phyloP scores from a whole-genome alignment of 2,888 invertebrate species.

The Amphimallon solstitiale region DNA sequence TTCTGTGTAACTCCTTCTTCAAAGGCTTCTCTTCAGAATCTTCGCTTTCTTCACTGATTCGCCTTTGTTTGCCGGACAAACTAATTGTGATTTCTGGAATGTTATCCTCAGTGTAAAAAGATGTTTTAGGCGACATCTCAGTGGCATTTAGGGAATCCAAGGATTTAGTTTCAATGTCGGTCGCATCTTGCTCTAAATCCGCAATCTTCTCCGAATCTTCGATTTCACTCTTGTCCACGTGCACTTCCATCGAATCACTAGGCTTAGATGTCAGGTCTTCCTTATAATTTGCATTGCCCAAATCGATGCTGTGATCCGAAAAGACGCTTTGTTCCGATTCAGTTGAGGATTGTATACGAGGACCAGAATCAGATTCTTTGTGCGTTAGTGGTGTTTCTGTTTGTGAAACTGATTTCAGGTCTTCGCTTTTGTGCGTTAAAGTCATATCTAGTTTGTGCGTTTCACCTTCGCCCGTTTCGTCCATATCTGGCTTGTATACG shows the following conservation, averaged over 20 bases:
- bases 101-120: constrained; percentile 50
- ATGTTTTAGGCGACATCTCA: constrained; percentile 52
- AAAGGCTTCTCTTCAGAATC: constrained; percentile 51
- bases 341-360: constrained; percentile 50
- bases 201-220: constrained; percentile 65
- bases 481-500: constrained; percentile 15
- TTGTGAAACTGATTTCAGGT: constrained; percentile 47
- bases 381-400: constrained; percentile 47
- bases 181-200: constrained; percentile 61
- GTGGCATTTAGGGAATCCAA: constrained; percentile 53
- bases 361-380: constrained; percentile 52
- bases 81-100: constrained; percentile 63
- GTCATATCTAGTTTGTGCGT: constrained; percentile 48
- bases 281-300: constrained; percentile 40
- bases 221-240: constrained; percentile 65
- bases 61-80: constrained; percentile 60
- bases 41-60: constrained; percentile 62
- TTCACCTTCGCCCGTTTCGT: constrained; percentile 42
- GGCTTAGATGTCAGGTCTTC: constrained; percentile 57
- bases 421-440: constrained; percentile 47
- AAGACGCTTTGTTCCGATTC: constrained; percentile 58
- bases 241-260: constrained; percentile 64
- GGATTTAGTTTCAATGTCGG: constrained; percentile 58
- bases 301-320: constrained; percentile 48
- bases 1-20: constrained; percentile 12